phyloP scores from a whole-genome alignment of 1,140 invertebrate genomes.

The Pseudobourletiella spinata region DNA sequence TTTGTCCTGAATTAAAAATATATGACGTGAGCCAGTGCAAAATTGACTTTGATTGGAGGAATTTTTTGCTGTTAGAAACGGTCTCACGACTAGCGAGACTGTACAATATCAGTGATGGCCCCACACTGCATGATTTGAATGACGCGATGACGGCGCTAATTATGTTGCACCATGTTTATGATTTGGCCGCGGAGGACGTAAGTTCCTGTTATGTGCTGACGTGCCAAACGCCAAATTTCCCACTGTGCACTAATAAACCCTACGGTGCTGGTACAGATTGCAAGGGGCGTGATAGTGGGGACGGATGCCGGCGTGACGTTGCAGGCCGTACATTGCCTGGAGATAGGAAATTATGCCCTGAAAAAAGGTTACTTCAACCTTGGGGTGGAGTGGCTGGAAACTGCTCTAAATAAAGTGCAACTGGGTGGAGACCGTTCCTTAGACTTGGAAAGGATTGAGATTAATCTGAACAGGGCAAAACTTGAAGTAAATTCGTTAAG shows the following conservation, averaged over 20 bases:
- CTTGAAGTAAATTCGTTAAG: not conserved
- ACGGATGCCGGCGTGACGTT: not conserved
- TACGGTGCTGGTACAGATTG: not conserved
- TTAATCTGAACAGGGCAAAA: not conserved
- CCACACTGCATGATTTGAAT: not conserved
- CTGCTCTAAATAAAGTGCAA: not conserved
- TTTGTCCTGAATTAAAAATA: not conserved
- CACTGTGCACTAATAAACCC: not conserved
- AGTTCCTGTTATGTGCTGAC: not conserved
- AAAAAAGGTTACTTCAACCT: not conserved
- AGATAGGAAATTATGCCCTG: not conserved
- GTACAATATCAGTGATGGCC: not conserved
- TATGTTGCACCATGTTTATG: not conserved
- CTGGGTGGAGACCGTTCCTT: not conserved
- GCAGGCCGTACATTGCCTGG: not conserved
- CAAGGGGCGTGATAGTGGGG: not conserved
- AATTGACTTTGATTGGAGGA: not conserved
- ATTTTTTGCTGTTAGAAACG: not conserved
- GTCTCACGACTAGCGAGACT: not conserved
- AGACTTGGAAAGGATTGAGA: no score
- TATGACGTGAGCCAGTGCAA: not conserved
- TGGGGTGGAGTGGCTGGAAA: not conserved
- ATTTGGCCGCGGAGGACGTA: not conserved
- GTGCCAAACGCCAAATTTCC: not conserved
- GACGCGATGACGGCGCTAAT: not conserved